Percentiles rank a stretch among this genome's conserved stretches.
Conservation (phyloP, 2,888 invertebrate genomes). For the Kuschelorhynchus macadamiae region DNA sequence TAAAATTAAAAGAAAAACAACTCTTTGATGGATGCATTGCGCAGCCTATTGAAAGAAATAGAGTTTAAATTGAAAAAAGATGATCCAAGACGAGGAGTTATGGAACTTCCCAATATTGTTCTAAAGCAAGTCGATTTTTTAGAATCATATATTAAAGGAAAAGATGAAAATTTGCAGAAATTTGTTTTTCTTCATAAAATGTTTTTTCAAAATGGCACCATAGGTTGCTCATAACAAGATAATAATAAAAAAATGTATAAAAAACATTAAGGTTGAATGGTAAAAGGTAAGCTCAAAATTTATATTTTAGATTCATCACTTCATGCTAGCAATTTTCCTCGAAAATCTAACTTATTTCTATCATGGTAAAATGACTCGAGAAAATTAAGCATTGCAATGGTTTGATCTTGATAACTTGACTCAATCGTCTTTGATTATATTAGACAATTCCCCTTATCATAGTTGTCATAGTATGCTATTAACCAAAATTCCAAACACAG, state of each 20-base stretch:
- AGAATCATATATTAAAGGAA: constrained; percentile 18
- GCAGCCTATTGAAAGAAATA: constrained; percentile 5
- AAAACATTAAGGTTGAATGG: too few relatives aligned
- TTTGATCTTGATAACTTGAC: constrained; percentile 30
- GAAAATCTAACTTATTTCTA: constrained; percentile 27
- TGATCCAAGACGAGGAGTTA: constrained; percentile 18
- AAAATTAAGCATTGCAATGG: too few relatives aligned
- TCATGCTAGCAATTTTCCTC: constrained; percentile 27
- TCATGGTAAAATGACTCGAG: constrained; percentile 36
- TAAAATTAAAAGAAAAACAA: constrained; percentile 9
- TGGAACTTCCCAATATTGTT: constrained; percentile 27
- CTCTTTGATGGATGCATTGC: constrained; percentile 17
- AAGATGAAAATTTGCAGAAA: too few relatives aligned
- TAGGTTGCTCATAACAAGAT: too few relatives aligned
- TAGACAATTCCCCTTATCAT: constrained; percentile 42
- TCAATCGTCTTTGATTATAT: constrained; percentile 13
- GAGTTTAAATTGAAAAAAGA: constrained; percentile 19
- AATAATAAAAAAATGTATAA: too few relatives aligned
- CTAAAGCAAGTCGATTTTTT: constrained; percentile 25
- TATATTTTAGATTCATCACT: constrained; percentile 18
- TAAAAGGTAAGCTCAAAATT: too few relatives aligned
- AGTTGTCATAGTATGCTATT: constrained; percentile 33
- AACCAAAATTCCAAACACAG: constrained; percentile 18
- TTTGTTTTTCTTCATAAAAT: too few relatives aligned
- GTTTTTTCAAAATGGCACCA: too few relatives aligned